Conservation (phyloP, 2,888 invertebrate genomes). For the Andrena haemorrhoa region DNA sequence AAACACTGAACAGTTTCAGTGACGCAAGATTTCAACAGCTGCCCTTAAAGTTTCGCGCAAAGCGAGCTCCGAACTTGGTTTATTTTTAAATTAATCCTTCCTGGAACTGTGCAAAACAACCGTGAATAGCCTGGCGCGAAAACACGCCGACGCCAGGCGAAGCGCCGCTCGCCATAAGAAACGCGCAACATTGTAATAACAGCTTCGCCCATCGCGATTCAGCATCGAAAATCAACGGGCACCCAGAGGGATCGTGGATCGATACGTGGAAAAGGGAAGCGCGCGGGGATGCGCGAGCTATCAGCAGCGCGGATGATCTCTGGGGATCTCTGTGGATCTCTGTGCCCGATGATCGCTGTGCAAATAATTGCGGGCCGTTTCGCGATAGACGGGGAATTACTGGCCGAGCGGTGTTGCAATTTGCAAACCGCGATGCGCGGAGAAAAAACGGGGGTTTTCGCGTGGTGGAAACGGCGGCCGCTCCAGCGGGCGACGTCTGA, state of each 20-base stretch:
- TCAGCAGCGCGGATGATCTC: neutral
- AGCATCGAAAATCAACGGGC: slow-evolving; percentile 1
- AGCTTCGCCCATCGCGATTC: slow-evolving; percentile 7
- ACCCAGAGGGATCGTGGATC: slow-evolving; percentile 6
- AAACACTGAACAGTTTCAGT: neutral
- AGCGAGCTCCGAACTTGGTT: too few relatives aligned
- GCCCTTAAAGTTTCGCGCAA: too few relatives aligned
- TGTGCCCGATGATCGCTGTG: neutral
- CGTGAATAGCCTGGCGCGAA: too few relatives aligned
- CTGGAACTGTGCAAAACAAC: too few relatives aligned
- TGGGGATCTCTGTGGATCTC: neutral
- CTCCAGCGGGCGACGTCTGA: slow-evolving; percentile 23
- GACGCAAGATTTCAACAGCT: too few relatives aligned
- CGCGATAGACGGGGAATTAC: slow-evolving; percentile 40
- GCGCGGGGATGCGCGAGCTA: slow-evolving; percentile 1
- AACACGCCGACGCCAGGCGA: too few relatives aligned
- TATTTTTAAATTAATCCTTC: too few relatives aligned
- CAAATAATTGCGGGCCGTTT: slow-evolving; percentile 39
- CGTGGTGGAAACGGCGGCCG: slow-evolving; percentile 9
- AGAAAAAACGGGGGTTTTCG: slow-evolving; percentile 8
- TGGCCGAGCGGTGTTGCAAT: slow-evolving; percentile 74
- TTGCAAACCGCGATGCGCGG: slow-evolving; percentile 69
- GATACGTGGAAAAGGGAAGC: slow-evolving; percentile 27
- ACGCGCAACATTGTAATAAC: slow-evolving; percentile 22
- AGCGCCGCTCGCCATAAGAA: neutral